A percentile compares a stretch with the other conserved stretches of the same genome.
Evolutionary conservation across 2,113 vertebrate species (phyloP).

Genomic region (Osmerus mordax): DNA sequence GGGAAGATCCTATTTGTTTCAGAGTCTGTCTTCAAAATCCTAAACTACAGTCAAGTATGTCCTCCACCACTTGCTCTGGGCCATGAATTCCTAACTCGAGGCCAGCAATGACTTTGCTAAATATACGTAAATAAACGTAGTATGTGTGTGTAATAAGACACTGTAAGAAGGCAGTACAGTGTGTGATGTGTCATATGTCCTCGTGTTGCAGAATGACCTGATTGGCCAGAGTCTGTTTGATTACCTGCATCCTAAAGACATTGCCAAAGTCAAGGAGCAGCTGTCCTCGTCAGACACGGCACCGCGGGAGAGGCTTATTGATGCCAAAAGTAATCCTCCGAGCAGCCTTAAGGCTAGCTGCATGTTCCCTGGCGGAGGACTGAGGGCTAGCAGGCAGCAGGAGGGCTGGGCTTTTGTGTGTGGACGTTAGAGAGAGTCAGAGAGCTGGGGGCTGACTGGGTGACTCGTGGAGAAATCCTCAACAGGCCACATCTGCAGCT

Average conservation of each 20-base stretch:
- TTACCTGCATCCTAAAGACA: slow-evolving; percentile 98
- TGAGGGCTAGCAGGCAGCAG: neutral
- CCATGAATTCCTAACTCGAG: neutral
- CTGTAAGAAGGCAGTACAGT: too few relatives aligned
- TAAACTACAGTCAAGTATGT: slow-evolving; percentile 97
- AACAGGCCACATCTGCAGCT: neutral
- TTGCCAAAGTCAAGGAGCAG: slow-evolving; percentile 99
- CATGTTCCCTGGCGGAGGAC: neutral
- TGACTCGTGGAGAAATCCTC: neutral
- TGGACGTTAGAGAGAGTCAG: too few relatives aligned
- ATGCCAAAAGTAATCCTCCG: slow-evolving; percentile 90
- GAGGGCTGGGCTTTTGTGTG: too few relatives aligned
- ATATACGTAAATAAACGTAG: too few relatives aligned
- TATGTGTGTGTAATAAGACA: too few relatives aligned
- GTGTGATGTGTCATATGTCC: too few relatives aligned
- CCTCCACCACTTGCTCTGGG: neutral
- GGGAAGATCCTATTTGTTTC: slow-evolving; percentile 99
- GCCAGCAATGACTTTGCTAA: too few relatives aligned
- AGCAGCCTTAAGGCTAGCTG: neutral
- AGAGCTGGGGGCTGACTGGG: neutral
- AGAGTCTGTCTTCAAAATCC: slow-evolving; percentile 98
- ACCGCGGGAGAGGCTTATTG: slow-evolving; percentile 92
- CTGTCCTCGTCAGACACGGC: slow-evolving; percentile 95
- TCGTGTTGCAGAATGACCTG: slow-evolving; percentile 82
- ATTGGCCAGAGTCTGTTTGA: slow-evolving; percentile 99